Base-by-base conservation (phyloP, 2,888 invertebrate species). In the Monopis laevigella region DNA sequence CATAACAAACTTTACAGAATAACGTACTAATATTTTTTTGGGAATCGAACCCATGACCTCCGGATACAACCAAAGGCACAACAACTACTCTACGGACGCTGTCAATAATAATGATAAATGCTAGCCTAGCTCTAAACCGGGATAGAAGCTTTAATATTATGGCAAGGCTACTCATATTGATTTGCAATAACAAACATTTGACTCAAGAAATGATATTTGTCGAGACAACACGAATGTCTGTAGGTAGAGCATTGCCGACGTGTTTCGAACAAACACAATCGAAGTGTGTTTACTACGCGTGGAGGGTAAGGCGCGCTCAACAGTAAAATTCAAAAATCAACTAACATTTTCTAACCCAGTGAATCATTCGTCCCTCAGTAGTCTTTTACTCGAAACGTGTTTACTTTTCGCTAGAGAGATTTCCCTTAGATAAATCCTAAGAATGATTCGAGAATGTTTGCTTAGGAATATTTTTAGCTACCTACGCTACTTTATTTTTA, bases 261-360 rank as follows among this genome's bases (percentile, higher is more conserved):
- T 14, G 29, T 29, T 12, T 12, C 36, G 19, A 29, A 54, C 56
- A 55, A 60, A 65, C 57, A 63, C 53, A 63, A 64, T 57, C 56
- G 56, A 50, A 52, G 48, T 11, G 19, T 40, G 40, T 40, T 40
- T 40, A 46, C 49, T 45, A 50, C 19, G 11, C 39, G 28, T 21
- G 38, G 46, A 45, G 46, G 49, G 54, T 65, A 62, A 65, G 59
- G 60, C 48, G 58, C 64, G 65, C 56, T 66, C 64, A 62, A 65
- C 68, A 64, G 65, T 70, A 67, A 73, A 75, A 75, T 77, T 72
- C 74, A 75, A 75, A 75, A 77, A 77, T 78, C 77, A 75, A 78
- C 72, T 75, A 73, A 74, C 70, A 71, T 74, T 75, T 74, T 78
- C 75, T 66, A 65, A 59, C 55, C 59, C 75, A 75, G 61, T 75